These are phyloP conservation scores for Centropyge bicolor DNA, from an alignment of 2,797 vertebrate genomes.

Conservation along the genomic window DNA sequence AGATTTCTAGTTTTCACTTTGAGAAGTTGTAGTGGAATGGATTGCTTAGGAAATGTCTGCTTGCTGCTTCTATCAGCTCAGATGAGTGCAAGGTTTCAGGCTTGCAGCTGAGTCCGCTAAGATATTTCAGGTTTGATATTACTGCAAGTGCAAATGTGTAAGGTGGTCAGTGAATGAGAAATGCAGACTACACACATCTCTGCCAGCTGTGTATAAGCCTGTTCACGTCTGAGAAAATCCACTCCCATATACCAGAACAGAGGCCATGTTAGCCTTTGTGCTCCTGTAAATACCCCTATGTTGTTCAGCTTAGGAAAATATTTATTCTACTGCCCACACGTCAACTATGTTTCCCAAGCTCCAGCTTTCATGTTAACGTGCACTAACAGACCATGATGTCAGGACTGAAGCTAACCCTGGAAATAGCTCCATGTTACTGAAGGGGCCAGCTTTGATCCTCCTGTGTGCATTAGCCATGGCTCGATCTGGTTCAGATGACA, in stretches of 20 bases:
- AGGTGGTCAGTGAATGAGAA: constrained; percentile 14
- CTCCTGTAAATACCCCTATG: constrained; percentile 33
- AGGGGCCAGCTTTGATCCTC: constrained; percentile 75
- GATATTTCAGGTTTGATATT: constrained; percentile 15
- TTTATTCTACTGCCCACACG: constrained; percentile 53
- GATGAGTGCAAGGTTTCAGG: constrained; percentile 6
- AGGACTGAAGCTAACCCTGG: constrained; percentile 60
- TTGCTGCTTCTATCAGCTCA: constrained; percentile 14
- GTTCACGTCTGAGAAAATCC: constrained; percentile 18
- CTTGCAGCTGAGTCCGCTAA: constrained; percentile 8
- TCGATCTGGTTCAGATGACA: constrained; percentile 64
- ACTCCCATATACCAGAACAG: neutral
- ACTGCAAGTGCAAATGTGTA: neutral
- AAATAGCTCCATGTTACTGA: constrained; percentile 66
- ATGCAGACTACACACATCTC: constrained; percentile 1
- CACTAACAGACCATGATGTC: constrained; percentile 61
- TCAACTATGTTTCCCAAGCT: constrained; percentile 37
- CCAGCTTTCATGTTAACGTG: constrained; percentile 64
- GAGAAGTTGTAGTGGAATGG: constrained; percentile 22
- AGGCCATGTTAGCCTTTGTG: constrained; percentile 15
- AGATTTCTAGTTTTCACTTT: constrained; percentile 35
- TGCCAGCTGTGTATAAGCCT: constrained; percentile 6
- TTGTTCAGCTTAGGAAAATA: constrained; percentile 33
- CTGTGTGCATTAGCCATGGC: constrained; percentile 68
- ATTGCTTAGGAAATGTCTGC: constrained; percentile 5